Evolutionary conservation across 2,113 vertebrate species (phyloP), one percentile per base, ranked within the genome.

Genomic region (Xiphophorus couchianus): DNA sequence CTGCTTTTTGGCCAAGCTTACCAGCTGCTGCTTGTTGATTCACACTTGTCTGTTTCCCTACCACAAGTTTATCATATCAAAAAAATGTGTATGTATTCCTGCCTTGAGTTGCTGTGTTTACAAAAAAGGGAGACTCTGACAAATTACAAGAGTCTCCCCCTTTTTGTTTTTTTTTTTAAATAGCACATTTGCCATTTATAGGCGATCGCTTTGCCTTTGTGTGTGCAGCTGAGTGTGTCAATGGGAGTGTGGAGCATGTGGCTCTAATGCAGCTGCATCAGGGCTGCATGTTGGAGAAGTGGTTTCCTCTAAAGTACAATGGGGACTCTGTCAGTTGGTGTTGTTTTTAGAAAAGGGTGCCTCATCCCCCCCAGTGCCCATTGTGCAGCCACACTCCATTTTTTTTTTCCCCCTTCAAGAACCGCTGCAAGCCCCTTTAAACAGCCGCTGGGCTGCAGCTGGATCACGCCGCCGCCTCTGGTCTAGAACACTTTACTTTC

Each of bases 301-400:
- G 80, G 83, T 93, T 93, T 94, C 91, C 93, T 93, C 84, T 73
- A 72, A 80, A 74, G 76, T 82, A 93, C 93, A 94, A 93, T 93
- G 82, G 86, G 77, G 82, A 85, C 88, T 77, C 88, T 93, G 90
- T 93, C 86, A 82, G 90, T 86, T 82, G 51, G 76, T 92, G 92
- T 93, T 94, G 93, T 94, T 93, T 93, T 89, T 93, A 89, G 91
- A 83, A 81, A 80, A 15, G 82, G 89, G 88, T 91, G 83, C 91
- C 90, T 92, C 84, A 84, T 89, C 86, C 91, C 65, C 88, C 84
- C 84, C 89, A 75, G 74, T 87, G 83, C 86, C 84, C 81, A 93
- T 92, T 93, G 90, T 94, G 88, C 83, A 25, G 27, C 42, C 61
- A 1, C 58, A 29, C 69, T 83, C 54, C 31, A 83, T 85, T 28